Percentiles rank a stretch among this genome's conserved stretches.
Evolutionary conservation across 2,797 vertebrate species (phyloP).

Genomic region (Sorex maritimensis): DNA sequence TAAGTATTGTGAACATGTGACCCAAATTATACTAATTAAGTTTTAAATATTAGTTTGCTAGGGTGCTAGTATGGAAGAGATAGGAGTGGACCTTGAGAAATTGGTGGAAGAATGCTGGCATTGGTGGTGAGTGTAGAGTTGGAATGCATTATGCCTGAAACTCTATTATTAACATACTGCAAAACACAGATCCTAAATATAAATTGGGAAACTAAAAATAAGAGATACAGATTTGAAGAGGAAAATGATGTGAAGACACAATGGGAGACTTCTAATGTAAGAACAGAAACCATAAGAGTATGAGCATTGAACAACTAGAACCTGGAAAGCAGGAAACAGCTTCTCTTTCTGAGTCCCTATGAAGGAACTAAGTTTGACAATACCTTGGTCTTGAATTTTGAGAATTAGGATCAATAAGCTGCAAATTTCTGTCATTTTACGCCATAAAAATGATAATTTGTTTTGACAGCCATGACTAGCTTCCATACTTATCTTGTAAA

Average conservation of each 20-base stretch:
- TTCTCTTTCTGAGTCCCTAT: background rate
- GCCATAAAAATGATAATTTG: background rate
- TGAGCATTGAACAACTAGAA: background rate
- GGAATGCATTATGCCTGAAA: background rate
- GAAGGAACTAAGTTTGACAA: background rate
- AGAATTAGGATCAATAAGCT: background rate
- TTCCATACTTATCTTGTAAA: background rate
- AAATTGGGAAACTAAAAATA: background rate
- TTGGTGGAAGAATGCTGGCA: too few relatives aligned
- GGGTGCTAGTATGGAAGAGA: too few relatives aligned
- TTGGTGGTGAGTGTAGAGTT: too few relatives aligned
- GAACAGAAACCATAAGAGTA: background rate
- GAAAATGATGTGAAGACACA: background rate
- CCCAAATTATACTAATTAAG: too few relatives aligned
- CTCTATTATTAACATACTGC: background rate
- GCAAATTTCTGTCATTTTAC: background rate
- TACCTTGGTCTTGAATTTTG: background rate
- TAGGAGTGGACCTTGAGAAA: too few relatives aligned
- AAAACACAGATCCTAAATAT: background rate
- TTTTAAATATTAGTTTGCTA: too few relatives aligned
- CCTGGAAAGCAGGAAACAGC: rapidly evolving
- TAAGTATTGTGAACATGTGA: too few relatives aligned
- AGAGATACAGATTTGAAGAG: background rate
- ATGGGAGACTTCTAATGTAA: background rate
- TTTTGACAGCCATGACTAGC: background rate